These are phyloP conservation scores for Drosophila pseudotalamancana DNA, from an alignment of 2,888 invertebrate species.

Conservation along the genomic window DNA sequence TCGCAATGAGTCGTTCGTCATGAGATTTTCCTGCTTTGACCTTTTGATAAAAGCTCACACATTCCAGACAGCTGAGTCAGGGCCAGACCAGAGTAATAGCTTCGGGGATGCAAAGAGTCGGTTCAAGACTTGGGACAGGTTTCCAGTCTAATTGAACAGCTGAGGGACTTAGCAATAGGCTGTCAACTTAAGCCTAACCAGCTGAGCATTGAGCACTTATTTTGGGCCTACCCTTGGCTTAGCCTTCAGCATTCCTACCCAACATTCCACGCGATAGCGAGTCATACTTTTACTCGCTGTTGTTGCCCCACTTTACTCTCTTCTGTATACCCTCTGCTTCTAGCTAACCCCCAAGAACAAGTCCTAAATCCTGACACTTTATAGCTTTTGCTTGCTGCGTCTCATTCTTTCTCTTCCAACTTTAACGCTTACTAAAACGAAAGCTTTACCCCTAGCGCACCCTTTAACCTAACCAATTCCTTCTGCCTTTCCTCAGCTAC, in stretches of 20 bases:
- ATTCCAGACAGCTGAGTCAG: slow-evolving; percentile 5
- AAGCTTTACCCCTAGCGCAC: neutral
- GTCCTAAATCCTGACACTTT: no score
- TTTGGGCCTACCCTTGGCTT: no score
- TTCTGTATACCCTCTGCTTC: no score
- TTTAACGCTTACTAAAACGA: no score
- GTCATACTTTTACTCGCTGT: no score
- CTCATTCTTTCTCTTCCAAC: no score
- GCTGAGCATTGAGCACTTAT: neutral
- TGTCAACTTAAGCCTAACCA: neutral
- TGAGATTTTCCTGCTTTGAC: slow-evolving; percentile 25
- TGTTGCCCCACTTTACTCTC: no score
- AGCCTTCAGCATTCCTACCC: no score
- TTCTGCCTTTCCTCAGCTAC: neutral
- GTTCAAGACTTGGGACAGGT: neutral
- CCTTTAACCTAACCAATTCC: neutral
- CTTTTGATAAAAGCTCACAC: slow-evolving; percentile 12
- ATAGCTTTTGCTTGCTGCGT: no score
- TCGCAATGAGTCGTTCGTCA: slow-evolving; percentile 25
- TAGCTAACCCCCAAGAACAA: no score
- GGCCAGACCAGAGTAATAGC: neutral
- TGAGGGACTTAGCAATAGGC: neutral
- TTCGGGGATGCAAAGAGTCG: neutral
- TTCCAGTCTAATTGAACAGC: slow-evolving; percentile 1
- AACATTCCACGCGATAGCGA: no score